Evolutionary conservation across 2,113 vertebrate genomes (phyloP), one percentile per base, ranked within the genome.

Genomic region (Psammodynastes pulverulentus): DNA sequence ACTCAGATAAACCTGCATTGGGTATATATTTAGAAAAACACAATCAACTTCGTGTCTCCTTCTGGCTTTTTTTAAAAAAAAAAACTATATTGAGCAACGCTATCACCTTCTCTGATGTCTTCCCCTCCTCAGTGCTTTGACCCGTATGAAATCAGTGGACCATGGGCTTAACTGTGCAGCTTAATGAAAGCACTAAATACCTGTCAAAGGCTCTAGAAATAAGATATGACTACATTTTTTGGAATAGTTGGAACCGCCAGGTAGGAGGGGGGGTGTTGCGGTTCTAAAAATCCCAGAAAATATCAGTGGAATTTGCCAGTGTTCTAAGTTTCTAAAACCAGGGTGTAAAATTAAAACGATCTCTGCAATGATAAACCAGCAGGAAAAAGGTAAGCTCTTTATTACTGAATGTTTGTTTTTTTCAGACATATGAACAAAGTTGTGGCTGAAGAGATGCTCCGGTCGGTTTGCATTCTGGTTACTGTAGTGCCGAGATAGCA

Each of bases 1-100:
- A 97, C 99, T 99, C 96, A 99, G 97, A 95, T 99, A 99, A 91
- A 99, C 98, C 99, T 99, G 96, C 19, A 91, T 43, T n/a, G n/a
- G 91, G 43, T 23, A 88, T 26, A 49, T 24, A 84, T 58, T 48
- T 10, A 15, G 56, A 92, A 84, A 45, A 89, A 17, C 0, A 23
- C 13, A 85, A 48, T 58, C 29, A 89, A 34, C 2, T 34, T 29
- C 4, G 7, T 15, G 17, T 86, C 34, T 48, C 45, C 43, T 86
- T 58, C 24, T 56, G 19, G 19, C 34, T 49, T 54, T 54, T 88
- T 46, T 3, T 45, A n/a, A n/a, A n/a, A n/a, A n/a, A 3, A n/a
- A 5, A 19, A 19, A 23, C 24, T 15, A 1, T 29, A 89, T 46
- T n/a, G 19, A 88, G 23, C 52, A 46, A 79, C 21, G n/a, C 3